Evolutionary conservation across 2,113 vertebrate species (phyloP).

Genomic region (Hippocampus abdominalis): DNA sequence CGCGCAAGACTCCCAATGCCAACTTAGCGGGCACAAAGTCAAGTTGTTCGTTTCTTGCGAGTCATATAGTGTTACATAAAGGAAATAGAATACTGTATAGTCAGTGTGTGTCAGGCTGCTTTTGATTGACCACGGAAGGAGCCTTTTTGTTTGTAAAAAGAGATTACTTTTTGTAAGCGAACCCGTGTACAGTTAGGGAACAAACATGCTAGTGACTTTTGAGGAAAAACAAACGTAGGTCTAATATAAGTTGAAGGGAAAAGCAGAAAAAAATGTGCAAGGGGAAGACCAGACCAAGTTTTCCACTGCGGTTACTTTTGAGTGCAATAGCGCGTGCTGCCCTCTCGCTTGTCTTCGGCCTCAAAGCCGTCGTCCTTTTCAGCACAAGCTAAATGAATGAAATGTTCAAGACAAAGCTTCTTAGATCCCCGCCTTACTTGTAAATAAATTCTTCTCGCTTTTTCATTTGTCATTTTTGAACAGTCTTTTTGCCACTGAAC

Average conservation of each 20-base stretch:
- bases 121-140: conserved; percentile 57
- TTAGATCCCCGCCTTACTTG: conserved; percentile 92
- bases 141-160: conserved; percentile 70
- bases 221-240: conserved; percentile 67
- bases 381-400: conserved; percentile 19
- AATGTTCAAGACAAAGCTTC: conserved; percentile 37
- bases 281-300: conserved; percentile 54
- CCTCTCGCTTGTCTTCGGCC: conserved; percentile 31
- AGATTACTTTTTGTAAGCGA: conserved; percentile 81
- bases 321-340: conserved; percentile 63
- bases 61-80: conserved; percentile 49
- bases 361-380: conserved; percentile 13
- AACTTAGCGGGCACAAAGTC: conserved; percentile 55
- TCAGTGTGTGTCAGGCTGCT: conserved; percentile 64
- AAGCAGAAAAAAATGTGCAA: conserved; percentile 58
- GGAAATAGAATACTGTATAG: conserved; percentile 58
- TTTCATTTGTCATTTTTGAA: conserved; percentile 65
- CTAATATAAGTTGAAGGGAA: conserved; percentile 37
- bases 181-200: conserved; percentile 65
- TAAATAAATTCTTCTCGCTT: conserved; percentile 89
- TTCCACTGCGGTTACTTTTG: conserved; percentile 45
- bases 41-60: conserved; percentile 45
- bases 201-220: conserved; percentile 70
- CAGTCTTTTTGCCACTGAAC: conserved; percentile 39
- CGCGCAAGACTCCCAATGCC: conserved; percentile 49